Evolutionary conservation across 2,888 invertebrate species (phyloP), one percentile per base, ranked within the genome.

Genomic region (Autographa gamma): DNA sequence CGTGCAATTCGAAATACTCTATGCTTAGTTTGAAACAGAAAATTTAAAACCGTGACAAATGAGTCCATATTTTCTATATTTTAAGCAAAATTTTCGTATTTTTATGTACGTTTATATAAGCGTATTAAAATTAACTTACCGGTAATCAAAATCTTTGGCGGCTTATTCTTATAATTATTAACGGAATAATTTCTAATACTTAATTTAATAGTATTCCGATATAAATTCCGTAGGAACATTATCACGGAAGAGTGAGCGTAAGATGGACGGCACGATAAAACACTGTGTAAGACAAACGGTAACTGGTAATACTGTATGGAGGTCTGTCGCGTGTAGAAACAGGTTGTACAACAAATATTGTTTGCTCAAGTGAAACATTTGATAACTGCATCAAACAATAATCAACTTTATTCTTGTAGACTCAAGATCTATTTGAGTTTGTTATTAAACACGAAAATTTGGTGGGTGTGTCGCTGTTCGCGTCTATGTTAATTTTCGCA

Each of bases 121-220:
- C 8, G 34, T 34, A 43, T 43, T 16, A 16, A 43, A 67, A 76
- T 54, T 71, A 83, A 92, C 93, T 95, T 87, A 96, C 96, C 96
- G 59, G 96, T 96, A 58, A 96, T 96, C 60, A 96, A 91, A 84
- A 96, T 96, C 88, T 96, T 95, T 34, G 96, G 96, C 8, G 94
- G 89, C 64, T 87, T 92, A 76, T 87, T 88, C 60, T 81, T 84
- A 56, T 83, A 74, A 58, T 80, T 86, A 66, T 85, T 87, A 48
- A 86, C 88, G 71, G 91, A 88, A 83, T 92, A 93, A 69, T 85
- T 88, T 84, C 93, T 91, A 18, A 91, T 71, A 81, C 87, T 91
- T 59, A 86, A 76, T 70, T 85, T 86, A 69, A 87, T 77, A 64
- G 89, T 80, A 83, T 85, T 86, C 77, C 88, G 86, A 76, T 74